Evolutionary conservation across 2,888 invertebrate species (phyloP), one percentile per base, ranked within the genome.

Genomic region (Diaprepes abbreviatus): DNA sequence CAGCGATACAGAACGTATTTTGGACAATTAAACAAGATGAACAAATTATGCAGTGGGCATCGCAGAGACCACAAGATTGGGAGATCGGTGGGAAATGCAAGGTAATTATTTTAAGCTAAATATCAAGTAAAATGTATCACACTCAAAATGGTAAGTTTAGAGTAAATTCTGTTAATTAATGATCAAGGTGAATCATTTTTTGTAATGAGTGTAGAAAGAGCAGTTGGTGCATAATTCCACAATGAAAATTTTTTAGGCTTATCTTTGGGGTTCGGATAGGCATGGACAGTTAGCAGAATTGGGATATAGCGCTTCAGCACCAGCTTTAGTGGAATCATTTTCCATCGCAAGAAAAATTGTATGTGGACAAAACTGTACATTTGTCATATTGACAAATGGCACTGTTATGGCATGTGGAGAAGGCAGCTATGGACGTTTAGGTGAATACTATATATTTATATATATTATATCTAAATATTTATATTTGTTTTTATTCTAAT

Each of bases 291-390:
- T 90, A 43, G 88, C 87, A 35, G 89, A 89, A 72, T 72, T 82
- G 16, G 70, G 85, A 3, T 83, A 85, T 35, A 84, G 82, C 68
- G 80, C 83, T 1, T 83, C 84, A 2, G 78, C 81, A 3, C 86
- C 87, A 0, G 80, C 83, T 2, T 73, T 81, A 28, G 85, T 86
- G 1, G 85, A 86, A 65, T 85, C 85, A 2, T 87, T 88, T 76
- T 84, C 85, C 1, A 80, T 83, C 10, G 86, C 87, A 0, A 85
- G 86, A 70, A 87, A 89, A 83, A 87, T 90, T 21, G 82, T 89
- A 14, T 90, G 90, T 80, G 90, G 90, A 0, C 89, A 89, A 80
- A 89, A 90, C 79, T 90, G 89, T 76, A 89, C 90, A 0, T 90
- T 90, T 81, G 87, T 89, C 1, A 86, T 90, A 60, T 75, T 78